Conservation (phyloP, 2,797 vertebrate species). For the Arnoldichthys spilopterus region DNA sequence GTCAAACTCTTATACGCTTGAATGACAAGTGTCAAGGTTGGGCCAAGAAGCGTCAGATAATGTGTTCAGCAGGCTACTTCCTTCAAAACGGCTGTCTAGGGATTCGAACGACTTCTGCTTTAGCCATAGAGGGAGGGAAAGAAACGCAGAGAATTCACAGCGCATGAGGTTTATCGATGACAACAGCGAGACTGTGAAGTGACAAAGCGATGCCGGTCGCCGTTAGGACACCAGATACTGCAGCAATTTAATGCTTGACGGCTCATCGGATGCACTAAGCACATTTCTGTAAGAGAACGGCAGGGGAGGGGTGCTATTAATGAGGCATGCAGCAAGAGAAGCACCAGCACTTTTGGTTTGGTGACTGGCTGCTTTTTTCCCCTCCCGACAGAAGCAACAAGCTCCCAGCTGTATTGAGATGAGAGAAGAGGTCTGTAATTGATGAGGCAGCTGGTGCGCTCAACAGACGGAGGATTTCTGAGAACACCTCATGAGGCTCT, state of each 20-base stretch:
- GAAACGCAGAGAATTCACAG: background rate
- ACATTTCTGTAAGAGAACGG: slow-evolving; percentile 19
- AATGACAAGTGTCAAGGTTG: background rate
- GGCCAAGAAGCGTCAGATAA: background rate
- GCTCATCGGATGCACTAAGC: slow-evolving; percentile 27
- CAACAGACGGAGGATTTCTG: slow-evolving; percentile 48
- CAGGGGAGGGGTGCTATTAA: slow-evolving; percentile 14
- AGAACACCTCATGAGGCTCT: slow-evolving; percentile 49
- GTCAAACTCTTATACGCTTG: too few relatives aligned
- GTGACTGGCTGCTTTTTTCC: slow-evolving; percentile 40
- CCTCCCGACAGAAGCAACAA: slow-evolving; percentile 53
- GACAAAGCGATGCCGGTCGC: slow-evolving; percentile 18
- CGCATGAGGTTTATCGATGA: background rate
- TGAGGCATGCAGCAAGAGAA: slow-evolving; percentile 41
- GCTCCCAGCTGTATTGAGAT: slow-evolving; percentile 55
- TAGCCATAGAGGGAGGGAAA: background rate
- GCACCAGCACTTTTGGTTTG: slow-evolving; percentile 43
- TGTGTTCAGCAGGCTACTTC: background rate
- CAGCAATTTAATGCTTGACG: slow-evolving; percentile 41
- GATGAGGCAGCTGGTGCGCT: slow-evolving; percentile 58
- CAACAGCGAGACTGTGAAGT: background rate
- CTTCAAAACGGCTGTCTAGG: background rate
- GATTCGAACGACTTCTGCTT: background rate
- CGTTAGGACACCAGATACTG: slow-evolving; percentile 26
- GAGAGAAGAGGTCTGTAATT: slow-evolving; percentile 58